These are phyloP conservation scores for Drosophila saltans DNA, from an alignment of 1,140 invertebrate species.

Conservation along the genomic window DNA sequence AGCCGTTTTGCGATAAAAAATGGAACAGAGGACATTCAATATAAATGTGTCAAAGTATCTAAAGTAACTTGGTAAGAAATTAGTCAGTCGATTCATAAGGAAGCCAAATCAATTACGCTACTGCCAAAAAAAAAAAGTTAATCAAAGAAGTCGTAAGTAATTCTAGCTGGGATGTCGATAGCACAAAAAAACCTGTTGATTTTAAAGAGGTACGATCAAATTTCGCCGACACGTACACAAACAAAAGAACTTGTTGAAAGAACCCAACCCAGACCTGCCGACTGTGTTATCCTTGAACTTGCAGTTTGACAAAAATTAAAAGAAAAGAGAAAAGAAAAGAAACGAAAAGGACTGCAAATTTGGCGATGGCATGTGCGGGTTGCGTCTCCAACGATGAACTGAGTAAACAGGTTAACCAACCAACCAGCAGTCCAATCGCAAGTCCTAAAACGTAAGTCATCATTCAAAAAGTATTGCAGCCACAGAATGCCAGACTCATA, in stretches of 20 bases:
- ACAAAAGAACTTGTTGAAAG: constrained; percentile 19
- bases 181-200: constrained; percentile 44
- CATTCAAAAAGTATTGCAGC: constrained; percentile 60
- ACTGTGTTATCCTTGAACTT: constrained; percentile 72
- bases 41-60: not conserved
- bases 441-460: constrained; percentile 59
- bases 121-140: constrained; percentile 33
- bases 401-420: constrained; percentile 64
- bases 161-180: constrained; percentile 43
- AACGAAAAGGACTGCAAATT: constrained; percentile 45
- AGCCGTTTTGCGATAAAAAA: not conserved
- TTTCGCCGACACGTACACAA: constrained; percentile 57
- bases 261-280: constrained; percentile 20
- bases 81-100: constrained; percentile 23
- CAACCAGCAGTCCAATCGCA: constrained; percentile 32
- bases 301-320: constrained; percentile 56
- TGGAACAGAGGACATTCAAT: not conserved
- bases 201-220: constrained; percentile 52
- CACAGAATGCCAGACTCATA: constrained; percentile 35
- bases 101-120: constrained; percentile 64
- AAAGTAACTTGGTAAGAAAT: not conserved
- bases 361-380: constrained; percentile 35
- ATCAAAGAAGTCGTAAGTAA: constrained; percentile 50
- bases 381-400: constrained; percentile 33
- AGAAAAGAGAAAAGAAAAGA: not conserved